Evolutionary conservation across 2,888 invertebrate species (phyloP).

Genomic region (Sycophila texana): DNA sequence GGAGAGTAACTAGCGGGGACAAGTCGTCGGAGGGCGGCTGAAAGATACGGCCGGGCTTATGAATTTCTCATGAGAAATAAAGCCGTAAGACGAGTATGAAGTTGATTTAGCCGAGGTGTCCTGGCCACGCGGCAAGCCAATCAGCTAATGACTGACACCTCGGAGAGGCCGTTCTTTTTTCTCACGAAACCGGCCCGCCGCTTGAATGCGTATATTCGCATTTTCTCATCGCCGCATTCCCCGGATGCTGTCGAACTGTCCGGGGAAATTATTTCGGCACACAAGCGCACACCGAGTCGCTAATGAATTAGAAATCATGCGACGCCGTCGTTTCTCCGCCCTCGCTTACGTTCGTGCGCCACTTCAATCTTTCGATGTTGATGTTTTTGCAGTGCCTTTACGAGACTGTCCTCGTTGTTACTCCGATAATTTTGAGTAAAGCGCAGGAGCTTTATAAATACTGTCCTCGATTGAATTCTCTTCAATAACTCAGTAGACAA

Average conservation of each 20-base stretch:
- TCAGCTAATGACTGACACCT: slow-evolving; percentile 67
- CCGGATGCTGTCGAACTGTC: slow-evolving; percentile 58
- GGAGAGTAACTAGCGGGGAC: not conserved
- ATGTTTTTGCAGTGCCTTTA: no score
- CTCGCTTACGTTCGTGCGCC: not conserved
- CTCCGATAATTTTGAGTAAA: no score
- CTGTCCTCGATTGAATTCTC: no score
- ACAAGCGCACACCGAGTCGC: slow-evolving; percentile 34
- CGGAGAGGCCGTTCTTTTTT: slow-evolving; percentile 28
- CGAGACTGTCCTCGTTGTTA: no score
- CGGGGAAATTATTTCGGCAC: slow-evolving; percentile 61
- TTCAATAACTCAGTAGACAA: no score
- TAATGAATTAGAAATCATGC: slow-evolving; percentile 61
- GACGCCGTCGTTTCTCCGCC: not conserved
- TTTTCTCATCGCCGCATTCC: slow-evolving; percentile 34
- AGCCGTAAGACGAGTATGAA: not conserved
- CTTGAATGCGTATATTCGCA: slow-evolving; percentile 16
- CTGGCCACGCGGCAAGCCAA: slow-evolving; percentile 59
- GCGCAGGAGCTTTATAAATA: no score
- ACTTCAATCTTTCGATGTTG: no score
- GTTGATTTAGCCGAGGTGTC: slow-evolving; percentile 8
- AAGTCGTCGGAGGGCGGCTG: no score
- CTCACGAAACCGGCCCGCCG: slow-evolving; percentile 4
- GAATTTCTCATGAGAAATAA: slow-evolving; percentile 13
- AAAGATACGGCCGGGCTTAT: not conserved